Base-by-base conservation (phyloP, 1,140 invertebrate genomes). In the Bradysia coprophila region DNA sequence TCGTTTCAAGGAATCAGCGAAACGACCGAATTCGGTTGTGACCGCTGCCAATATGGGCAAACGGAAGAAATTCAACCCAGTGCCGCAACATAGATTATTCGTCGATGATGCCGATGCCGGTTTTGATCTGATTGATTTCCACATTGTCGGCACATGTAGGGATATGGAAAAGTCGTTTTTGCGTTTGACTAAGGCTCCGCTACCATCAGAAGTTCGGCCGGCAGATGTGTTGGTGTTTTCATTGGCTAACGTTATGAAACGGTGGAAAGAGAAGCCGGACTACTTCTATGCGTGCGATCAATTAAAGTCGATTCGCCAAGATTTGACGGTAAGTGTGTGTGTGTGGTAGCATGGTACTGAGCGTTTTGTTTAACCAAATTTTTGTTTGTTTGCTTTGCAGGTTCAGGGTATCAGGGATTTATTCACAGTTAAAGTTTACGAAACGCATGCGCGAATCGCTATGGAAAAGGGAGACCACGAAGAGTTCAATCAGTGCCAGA, bases 401-500 rank as follows among this genome's bases (percentile, higher is more conserved):
- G 82, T 97, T 33, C 95, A 98, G 76, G 89, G 92, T 55, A 76
- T 98, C 50, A 65, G 92, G 51, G 85, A 95, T 67, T 68, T 73
- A 44, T 96, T 98, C 59, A 97, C 93, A 38, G 81, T 97, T 18
- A 71, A 87, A 54, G 95, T 98, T 10, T 98, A 98, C 67, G 94
- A 98, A 70, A 96, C 90, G 2, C 94, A 98, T 71, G 94, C 91
- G 9, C 69, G 91, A 43, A 91, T 98, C 56, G 93, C 93, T 40
- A 69, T 98, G 56, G 93, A 98, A 60, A 94, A 91, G 63, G 86
- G 88, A 34, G 94, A 98, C 59, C 90, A 95, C 61, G 91, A 94
- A 60, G 94, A 98, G 61, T 98, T 97, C 57, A 98, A 98, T 69
- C 94, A 98, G 59, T 98, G 94, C 62, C 94, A 98, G 66, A 94